These are phyloP conservation scores for Apis cerana DNA, from an alignment of 1,140 invertebrate genomes.

Conservation along the genomic window DNA sequence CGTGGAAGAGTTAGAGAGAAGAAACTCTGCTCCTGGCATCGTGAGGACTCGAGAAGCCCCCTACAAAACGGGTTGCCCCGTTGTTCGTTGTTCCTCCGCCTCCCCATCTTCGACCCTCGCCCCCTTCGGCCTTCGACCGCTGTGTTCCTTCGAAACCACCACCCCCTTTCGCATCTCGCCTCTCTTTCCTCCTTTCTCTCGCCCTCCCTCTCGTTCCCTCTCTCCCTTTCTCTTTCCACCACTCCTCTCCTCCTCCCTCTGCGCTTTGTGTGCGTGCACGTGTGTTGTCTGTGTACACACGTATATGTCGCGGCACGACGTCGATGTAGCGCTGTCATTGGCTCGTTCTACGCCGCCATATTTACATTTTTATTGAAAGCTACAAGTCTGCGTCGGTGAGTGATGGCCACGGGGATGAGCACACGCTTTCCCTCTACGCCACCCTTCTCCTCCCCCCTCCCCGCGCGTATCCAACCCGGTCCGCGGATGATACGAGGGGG, in stretches of 20 bases:
- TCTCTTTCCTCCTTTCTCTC: too few relatives aligned
- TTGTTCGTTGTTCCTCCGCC: conserved; percentile 45
- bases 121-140: conserved; percentile 64
- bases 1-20: not conserved
- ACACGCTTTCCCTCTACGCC: conserved; percentile 26
- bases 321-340: conserved; percentile 81
- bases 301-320: conserved; percentile 48
- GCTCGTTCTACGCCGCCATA: conserved; percentile 80
- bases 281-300: too few relatives aligned
- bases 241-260: not conserved
- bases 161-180: not conserved
- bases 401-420: conserved; percentile 72
- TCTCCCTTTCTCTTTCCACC: not conserved
- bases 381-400: conserved; percentile 79
- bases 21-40: not conserved
- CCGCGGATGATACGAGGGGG: conserved; percentile 2
- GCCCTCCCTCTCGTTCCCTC: not conserved
- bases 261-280: not conserved
- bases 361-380: conserved; percentile 82
- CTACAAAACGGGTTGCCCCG: not conserved
- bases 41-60: not conserved
- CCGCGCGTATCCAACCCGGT: not conserved
- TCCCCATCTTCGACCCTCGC: conserved; percentile 66
- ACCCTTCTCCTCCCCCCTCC: too few relatives aligned
- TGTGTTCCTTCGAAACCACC: conserved; percentile 38